These are phyloP conservation scores for Synaphobranchus kaupii DNA, from an alignment of 2,797 vertebrate genomes.

Conservation along the genomic window DNA sequence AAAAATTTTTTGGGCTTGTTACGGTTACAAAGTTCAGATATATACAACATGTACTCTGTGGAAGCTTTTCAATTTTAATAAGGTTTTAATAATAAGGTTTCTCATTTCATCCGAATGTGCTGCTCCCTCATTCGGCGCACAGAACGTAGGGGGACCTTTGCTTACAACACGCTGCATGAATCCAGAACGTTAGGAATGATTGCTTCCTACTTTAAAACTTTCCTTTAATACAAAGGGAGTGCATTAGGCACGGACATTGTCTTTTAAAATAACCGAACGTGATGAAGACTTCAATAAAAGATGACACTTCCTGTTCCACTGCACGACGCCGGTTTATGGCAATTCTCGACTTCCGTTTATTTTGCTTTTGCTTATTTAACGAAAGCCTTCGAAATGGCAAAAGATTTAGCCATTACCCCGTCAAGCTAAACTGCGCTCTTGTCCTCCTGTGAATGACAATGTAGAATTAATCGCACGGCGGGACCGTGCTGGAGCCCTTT, in stretches of 20 bases:
- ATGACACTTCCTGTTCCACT: background rate
- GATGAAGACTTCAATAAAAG: background rate
- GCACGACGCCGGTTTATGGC: background rate
- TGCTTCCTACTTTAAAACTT: background rate
- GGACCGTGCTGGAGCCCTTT: background rate
- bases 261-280: background rate
- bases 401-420: background rate
- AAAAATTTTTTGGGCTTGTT: background rate
- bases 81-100: background rate
- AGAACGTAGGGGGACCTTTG: background rate
- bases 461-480: constrained; percentile 2
- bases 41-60: background rate
- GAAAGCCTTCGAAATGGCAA: background rate
- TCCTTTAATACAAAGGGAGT: background rate
- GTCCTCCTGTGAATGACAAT: background rate
- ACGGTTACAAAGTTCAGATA: background rate
- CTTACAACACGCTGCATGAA: background rate
- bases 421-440: background rate
- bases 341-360: background rate
- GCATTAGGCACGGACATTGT: background rate
- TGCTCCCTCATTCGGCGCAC: background rate
- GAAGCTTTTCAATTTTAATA: background rate
- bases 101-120: background rate
- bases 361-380: background rate
- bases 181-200: background rate